Conservation (phyloP, 2,888 invertebrate species). For the Dolichomitus sp. region DNA sequence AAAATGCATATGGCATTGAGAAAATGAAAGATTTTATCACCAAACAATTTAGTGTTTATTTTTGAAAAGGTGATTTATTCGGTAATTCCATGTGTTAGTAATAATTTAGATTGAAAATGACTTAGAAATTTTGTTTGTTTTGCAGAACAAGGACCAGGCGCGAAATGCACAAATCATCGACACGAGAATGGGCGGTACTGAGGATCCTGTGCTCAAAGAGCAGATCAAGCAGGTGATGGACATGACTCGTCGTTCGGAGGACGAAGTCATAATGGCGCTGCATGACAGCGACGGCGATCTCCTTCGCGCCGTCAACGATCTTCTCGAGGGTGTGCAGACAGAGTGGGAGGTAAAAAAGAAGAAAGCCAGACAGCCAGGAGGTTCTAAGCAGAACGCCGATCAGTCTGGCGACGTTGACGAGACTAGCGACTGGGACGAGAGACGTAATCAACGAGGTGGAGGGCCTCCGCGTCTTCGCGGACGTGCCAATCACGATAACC, state of each 20-base stretch:
- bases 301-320: slow-evolving; percentile 93
- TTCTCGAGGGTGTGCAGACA: slow-evolving; percentile 92
- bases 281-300: slow-evolving; percentile 97
- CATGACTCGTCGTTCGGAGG: slow-evolving; percentile 95
- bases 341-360: slow-evolving; percentile 97
- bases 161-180: slow-evolving; percentile 94
- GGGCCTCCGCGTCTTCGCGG: slow-evolving; percentile 86
- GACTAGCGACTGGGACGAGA: slow-evolving; percentile 86
- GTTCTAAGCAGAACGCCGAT: slow-evolving; percentile 83
- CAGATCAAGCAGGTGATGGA: slow-evolving; percentile 95
- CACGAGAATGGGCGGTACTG: slow-evolving; percentile 89
- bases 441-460: slow-evolving; percentile 82
- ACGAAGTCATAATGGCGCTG: slow-evolving; percentile 96
- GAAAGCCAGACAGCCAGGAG: slow-evolving; percentile 91
- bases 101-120: too few species aligned
- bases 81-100: too few species aligned
- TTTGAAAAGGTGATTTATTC: too few species aligned
- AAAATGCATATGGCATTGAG: too few species aligned
- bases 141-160: slow-evolving; percentile 94
- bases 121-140: slow-evolving; percentile 31
- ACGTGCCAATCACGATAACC: slow-evolving; percentile 87
- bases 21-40: too few species aligned
- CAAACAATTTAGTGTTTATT: too few species aligned
- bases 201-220: slow-evolving; percentile 89
- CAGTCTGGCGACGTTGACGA: slow-evolving; percentile 86